Evolutionary conservation across 1,140 invertebrate species (phyloP).

Genomic region (Heliconius congener): DNA sequence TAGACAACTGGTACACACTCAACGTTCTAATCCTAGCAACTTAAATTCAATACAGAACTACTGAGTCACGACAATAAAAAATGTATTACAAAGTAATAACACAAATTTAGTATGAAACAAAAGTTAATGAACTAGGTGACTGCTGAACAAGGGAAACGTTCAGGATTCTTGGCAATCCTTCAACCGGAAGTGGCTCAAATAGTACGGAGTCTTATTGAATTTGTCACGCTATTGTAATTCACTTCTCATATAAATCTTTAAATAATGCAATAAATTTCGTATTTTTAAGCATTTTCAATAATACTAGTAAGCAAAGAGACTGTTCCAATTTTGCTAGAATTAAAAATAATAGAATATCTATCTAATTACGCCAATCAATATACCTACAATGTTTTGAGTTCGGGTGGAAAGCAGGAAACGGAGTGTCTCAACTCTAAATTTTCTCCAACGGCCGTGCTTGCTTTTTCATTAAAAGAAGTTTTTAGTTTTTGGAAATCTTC

Average conservation of each 20-base stretch:
- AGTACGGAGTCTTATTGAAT: constrained; percentile 32
- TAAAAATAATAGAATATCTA: too few relatives aligned
- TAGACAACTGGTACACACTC: too few relatives aligned
- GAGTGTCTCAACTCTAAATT: too few relatives aligned
- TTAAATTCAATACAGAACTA: background rate
- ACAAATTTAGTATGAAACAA: background rate
- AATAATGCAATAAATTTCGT: background rate
- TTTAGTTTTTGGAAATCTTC: too few relatives aligned
- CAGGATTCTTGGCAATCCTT: constrained; percentile 28
- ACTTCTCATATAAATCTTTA: background rate
- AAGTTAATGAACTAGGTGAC: constrained; percentile 19
- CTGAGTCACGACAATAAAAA: constrained; percentile 10
- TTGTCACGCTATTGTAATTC: constrained; percentile 22
- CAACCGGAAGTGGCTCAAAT: constrained; percentile 30
- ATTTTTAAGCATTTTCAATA: background rate
- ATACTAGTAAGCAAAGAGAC: too few relatives aligned
- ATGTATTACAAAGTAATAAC: constrained; percentile 4
- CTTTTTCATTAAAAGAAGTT: too few relatives aligned
- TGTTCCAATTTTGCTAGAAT: too few relatives aligned
- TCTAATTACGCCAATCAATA: too few relatives aligned
- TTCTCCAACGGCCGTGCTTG: too few relatives aligned
- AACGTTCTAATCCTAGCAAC: too few relatives aligned
- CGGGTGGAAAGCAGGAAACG: too few relatives aligned
- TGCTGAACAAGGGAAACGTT: constrained; percentile 11
- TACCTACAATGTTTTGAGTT: too few relatives aligned